Base-by-base conservation (phyloP, 2,797 vertebrate genomes). In the Protonibea diacanthus region DNA sequence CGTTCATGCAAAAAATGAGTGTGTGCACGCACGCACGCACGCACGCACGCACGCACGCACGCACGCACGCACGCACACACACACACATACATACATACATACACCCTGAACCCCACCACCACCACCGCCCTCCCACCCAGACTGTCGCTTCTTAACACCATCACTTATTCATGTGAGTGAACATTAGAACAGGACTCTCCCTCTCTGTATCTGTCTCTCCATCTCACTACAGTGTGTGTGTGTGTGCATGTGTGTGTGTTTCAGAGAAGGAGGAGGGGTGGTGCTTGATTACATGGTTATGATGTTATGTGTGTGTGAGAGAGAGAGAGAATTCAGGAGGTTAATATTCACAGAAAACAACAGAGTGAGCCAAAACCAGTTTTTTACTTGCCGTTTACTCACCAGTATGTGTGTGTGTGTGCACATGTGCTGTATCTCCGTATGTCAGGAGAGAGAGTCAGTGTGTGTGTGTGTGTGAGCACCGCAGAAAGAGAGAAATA, bases 111-210 rank as follows among this genome's bases (percentile, higher is more conserved):
- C 51, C 61, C 56, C 53, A 82, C 59, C 45, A 38, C 78, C 85
- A 49, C 6, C 10, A 82, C 60, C 45, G 42, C 78, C 85, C 79
- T 88, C 80, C 86, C 68, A 76, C 70, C 84, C 79, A 85, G 84
- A 88, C 89, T 81, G 88, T 88, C 84, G 67, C 91, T 90, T 91
- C 89, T 86, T 85, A 87, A 88, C 88, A 83, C 80, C 86, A 90
- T 91, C 89, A 91, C 84, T 89, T 91, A 91, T 92, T 93, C 83
- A 91, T 92, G 93, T 83, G 90, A 89, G 88, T 83, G 86, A 93
- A 90, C 89, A 91, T 93, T 92, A 90, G 86, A 91, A 78, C 81
- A 78, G 87, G 91, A 83, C 82, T 88, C 80, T 86, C 77, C 79
- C 84, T 86, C 79, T 85, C 75, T 82, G 70, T 65, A 61, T 87